phyloP scores from a whole-genome alignment of 2,113 vertebrate species.

The Eptatretus burgeri region DNA sequence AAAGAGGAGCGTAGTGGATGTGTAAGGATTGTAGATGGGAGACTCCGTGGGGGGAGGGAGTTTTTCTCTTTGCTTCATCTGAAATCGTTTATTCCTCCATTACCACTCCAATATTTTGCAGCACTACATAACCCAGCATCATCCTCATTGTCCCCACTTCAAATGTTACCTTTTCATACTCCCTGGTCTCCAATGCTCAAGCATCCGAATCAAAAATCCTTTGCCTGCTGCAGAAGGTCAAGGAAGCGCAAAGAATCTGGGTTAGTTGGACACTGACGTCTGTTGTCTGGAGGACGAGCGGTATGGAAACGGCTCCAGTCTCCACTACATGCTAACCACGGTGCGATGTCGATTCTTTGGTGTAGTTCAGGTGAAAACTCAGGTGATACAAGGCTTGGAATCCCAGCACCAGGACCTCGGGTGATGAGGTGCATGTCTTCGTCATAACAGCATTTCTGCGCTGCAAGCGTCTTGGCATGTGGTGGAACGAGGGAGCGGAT shows the following conservation, averaged over 20 bases:
- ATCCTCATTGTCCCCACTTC: no score
- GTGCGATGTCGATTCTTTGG: conserved; percentile 58
- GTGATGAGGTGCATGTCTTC: conserved; percentile 40
- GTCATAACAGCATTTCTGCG: conserved; percentile 61
- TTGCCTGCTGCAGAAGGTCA: conserved; percentile 53
- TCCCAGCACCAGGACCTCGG: conserved; percentile 42
- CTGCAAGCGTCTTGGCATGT: conserved; percentile 19
- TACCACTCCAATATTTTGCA: no score
- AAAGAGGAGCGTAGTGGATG: no score
- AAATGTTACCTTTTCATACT: no score
- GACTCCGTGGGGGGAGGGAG: no score
- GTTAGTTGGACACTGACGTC: conserved; percentile 32
- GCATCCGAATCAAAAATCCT: conserved; percentile 19
- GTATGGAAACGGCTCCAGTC: conserved; percentile 66
- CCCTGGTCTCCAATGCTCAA: no score
- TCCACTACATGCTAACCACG: conserved; percentile 66
- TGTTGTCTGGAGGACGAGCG: conserved; percentile 46
- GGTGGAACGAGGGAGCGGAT: conserved; percentile 26
- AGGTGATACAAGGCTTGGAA: conserved; percentile 47
- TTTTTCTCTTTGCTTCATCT: no score
- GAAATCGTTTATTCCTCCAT: no score
- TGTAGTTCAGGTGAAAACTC: conserved; percentile 65
- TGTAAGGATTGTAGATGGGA: no score
- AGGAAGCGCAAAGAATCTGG: conserved; percentile 40
- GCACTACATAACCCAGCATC: no score